Conservation (phyloP, 2,113 vertebrate species). For the Tragulus kanchil region DNA sequence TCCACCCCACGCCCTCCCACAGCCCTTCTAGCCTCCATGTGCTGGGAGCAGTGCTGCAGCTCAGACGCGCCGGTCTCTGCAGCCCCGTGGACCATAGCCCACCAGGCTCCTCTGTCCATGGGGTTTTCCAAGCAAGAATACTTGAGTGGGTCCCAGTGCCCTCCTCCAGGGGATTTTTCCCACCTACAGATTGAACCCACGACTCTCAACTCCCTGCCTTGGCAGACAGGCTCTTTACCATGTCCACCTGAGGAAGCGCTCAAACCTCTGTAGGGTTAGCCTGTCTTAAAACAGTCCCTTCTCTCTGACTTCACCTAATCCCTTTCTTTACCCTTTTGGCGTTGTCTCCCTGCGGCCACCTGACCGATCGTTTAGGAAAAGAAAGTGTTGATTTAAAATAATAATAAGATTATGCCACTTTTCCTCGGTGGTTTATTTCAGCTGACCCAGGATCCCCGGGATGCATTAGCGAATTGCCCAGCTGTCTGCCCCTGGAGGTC, state of each 20-base stretch:
- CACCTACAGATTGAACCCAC: neutral
- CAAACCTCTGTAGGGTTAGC: neutral
- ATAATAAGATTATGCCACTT: neutral
- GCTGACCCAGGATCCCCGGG: neutral
- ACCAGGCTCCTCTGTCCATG: rapidly evolving
- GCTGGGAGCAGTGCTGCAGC: neutral
- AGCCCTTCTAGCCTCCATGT: neutral
- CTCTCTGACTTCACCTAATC: neutral
- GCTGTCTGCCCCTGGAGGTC: neutral
- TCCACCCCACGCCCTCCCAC: neutral
- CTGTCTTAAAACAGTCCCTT: neutral
- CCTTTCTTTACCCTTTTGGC: neutral
- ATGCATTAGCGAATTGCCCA: neutral
- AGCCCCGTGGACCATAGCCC: neutral
- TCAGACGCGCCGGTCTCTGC: neutral
- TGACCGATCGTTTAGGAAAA: neutral
- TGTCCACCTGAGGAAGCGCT: neutral
- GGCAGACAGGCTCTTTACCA: neutral
- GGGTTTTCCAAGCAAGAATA: neutral
- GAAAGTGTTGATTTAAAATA: neutral
- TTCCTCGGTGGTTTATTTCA: neutral
- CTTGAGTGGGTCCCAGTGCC: neutral
- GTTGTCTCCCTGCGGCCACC: neutral
- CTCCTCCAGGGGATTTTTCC: neutral
- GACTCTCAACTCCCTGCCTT: neutral